Evolutionary conservation across 1,140 invertebrate species (phyloP).

Genomic region (Heterodera schachtii): DNA sequence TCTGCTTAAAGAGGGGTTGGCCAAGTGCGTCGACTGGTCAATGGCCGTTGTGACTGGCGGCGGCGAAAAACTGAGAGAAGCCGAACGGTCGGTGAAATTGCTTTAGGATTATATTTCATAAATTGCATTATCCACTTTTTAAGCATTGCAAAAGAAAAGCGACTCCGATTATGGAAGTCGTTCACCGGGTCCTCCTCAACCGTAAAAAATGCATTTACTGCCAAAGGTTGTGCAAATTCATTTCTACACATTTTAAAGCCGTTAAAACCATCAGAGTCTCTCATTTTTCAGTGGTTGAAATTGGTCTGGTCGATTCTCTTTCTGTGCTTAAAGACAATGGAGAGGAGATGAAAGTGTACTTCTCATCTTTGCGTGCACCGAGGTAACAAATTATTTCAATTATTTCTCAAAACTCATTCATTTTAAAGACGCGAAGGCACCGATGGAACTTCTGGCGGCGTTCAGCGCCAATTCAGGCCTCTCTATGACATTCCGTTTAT

Average conservation of each 20-base stretch:
- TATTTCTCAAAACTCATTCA: neutral
- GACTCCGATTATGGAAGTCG: constrained; percentile 84
- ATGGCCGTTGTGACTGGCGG: constrained; percentile 80
- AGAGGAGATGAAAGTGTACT: constrained; percentile 85
- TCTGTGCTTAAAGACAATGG: constrained; percentile 80
- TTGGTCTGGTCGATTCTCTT: constrained; percentile 89
- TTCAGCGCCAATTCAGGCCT: constrained; percentile 74
- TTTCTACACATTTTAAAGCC: too few species aligned
- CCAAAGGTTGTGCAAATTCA: neutral
- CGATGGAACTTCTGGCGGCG: constrained; percentile 12
- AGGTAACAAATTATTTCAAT: constrained; percentile 67
- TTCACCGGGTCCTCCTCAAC: constrained; percentile 67
- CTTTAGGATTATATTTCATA: constrained; percentile 5
- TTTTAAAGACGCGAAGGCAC: constrained; percentile 66
- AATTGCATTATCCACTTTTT: neutral
- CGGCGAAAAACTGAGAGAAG: constrained; percentile 79
- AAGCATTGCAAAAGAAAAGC: constrained; percentile 81
- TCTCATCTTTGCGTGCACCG: constrained; percentile 91
- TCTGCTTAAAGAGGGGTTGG: constrained; percentile 86
- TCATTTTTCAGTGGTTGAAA: constrained; percentile 73
- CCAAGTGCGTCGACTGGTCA: constrained; percentile 90
- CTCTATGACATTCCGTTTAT: constrained; percentile 97
- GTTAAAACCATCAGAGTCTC: too few species aligned
- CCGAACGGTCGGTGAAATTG: constrained; percentile 73
- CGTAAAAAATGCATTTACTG: constrained; percentile 16